phyloP scores from a whole-genome alignment of 1,140 invertebrate genomes.

The Chironomus striatipennis region DNA sequence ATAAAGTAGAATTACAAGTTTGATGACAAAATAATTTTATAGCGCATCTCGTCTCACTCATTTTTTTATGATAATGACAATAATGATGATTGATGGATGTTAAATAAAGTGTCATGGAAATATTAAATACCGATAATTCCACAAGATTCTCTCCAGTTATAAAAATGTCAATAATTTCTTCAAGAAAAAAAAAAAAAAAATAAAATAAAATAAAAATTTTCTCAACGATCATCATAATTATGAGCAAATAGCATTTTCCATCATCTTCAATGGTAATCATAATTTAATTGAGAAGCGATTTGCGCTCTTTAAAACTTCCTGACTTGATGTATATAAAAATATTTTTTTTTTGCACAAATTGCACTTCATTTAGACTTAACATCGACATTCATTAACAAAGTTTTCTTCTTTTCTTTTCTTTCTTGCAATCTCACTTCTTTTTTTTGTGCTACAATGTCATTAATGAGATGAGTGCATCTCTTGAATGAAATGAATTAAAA shows the following conservation, averaged over 20 bases:
- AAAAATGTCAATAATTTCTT: neutral
- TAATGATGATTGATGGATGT: too few relatives aligned
- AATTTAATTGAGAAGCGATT: constrained; percentile 14
- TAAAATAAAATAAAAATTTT: neutral
- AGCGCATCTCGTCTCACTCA: too few relatives aligned
- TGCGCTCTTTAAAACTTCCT: neutral
- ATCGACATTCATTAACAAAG: too few relatives aligned
- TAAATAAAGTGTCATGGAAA: too few relatives aligned
- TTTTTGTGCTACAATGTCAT: neutral
- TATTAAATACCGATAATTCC: too few relatives aligned
- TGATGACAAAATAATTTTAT: too few relatives aligned
- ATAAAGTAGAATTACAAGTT: too few relatives aligned
- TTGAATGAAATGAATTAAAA: neutral
- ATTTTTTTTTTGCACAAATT: neutral
- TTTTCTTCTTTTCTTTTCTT: too few relatives aligned
- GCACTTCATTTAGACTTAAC: neutral
- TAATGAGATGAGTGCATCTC: neutral
- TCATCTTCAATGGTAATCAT: neutral
- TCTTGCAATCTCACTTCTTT: neutral
- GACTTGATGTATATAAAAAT: too few relatives aligned
- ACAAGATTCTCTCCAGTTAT: too few relatives aligned
- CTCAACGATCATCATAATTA: neutral
- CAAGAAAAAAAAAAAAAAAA: neutral
- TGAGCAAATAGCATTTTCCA: neutral
- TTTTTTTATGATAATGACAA: too few relatives aligned